Conservation (phyloP, 2,797 vertebrate species). For the Phoeniculus purpureus region DNA sequence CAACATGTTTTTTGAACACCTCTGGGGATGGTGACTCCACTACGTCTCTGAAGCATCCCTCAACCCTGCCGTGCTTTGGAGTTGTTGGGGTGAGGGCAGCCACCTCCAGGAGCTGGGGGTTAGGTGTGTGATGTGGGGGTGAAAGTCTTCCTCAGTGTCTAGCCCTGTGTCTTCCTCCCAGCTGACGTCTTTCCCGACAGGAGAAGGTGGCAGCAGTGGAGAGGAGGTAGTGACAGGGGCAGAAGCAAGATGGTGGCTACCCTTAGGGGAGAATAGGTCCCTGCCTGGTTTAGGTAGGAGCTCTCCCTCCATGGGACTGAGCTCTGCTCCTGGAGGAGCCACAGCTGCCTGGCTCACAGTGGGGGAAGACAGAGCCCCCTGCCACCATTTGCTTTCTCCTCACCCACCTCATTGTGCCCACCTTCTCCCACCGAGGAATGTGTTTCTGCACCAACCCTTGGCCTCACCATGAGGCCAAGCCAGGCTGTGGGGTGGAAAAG, state of each 20-base stretch:
- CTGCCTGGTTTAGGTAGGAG: background rate
- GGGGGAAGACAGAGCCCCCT: accelerated
- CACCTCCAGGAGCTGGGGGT: accelerated
- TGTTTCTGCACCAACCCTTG: background rate
- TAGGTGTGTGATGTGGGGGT: background rate
- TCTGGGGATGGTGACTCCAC: too few species aligned
- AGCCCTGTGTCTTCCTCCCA: background rate
- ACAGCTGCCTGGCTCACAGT: accelerated
- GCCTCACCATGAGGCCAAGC: background rate
- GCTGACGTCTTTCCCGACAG: accelerated
- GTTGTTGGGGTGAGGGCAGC: background rate
- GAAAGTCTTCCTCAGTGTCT: background rate
- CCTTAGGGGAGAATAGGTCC: background rate
- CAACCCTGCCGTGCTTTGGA: accelerated
- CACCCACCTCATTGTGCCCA: accelerated
- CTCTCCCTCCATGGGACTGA: accelerated
- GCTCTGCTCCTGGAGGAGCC: accelerated
- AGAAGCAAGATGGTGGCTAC: accelerated
- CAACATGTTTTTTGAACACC: too few species aligned
- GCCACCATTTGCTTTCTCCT: background rate
- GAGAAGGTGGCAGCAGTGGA: background rate
- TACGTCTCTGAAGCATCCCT: background rate
- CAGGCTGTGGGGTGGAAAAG: background rate
- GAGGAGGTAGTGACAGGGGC: background rate
- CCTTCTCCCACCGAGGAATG: accelerated